Evolutionary conservation across 1,140 invertebrate genomes (phyloP).

Genomic region (Carposina sasakii): DNA sequence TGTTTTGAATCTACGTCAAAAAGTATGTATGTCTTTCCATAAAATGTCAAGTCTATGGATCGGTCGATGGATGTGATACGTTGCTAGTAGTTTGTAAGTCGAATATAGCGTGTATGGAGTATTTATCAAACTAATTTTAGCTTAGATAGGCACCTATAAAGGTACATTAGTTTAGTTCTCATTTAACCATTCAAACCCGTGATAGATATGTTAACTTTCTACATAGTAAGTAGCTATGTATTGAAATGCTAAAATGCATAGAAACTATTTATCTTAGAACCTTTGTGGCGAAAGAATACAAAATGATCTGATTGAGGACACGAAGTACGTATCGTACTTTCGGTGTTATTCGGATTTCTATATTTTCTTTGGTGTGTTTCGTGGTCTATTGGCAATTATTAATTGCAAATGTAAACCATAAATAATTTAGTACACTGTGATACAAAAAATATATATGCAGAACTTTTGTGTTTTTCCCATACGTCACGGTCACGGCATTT

Average conservation of each 20-base stretch:
- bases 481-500: too few species aligned
- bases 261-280: slow-evolving; percentile 43
- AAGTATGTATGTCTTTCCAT: slow-evolving; percentile 42
- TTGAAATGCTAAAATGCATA: slow-evolving; percentile 33
- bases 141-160: slow-evolving; percentile 55
- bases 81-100: slow-evolving; percentile 52
- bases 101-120: slow-evolving; percentile 54
- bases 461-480: too few species aligned
- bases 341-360: slow-evolving; percentile 33
- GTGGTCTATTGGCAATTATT: too few species aligned
- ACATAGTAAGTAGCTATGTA: slow-evolving; percentile 28
- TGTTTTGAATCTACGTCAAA: too few species aligned
- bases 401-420: too few species aligned
- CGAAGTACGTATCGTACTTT: slow-evolving; percentile 16
- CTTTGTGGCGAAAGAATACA: too few species aligned
- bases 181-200: slow-evolving; percentile 42
- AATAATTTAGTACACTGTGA: too few species aligned
- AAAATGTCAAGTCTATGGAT: slow-evolving; percentile 50
- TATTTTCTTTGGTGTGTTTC: slow-evolving; percentile 38
- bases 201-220: slow-evolving; percentile 18
- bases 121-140: slow-evolving; percentile 60
- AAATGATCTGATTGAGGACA: slow-evolving; percentile 29
- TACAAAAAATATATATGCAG: too few species aligned
- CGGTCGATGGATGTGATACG: slow-evolving; percentile 61
- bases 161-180: slow-evolving; percentile 45